Percentiles rank a stretch among this genome's conserved stretches.
phyloP scores from a whole-genome alignment of 2,113 vertebrate species.

The Carassius carassius region DNA sequence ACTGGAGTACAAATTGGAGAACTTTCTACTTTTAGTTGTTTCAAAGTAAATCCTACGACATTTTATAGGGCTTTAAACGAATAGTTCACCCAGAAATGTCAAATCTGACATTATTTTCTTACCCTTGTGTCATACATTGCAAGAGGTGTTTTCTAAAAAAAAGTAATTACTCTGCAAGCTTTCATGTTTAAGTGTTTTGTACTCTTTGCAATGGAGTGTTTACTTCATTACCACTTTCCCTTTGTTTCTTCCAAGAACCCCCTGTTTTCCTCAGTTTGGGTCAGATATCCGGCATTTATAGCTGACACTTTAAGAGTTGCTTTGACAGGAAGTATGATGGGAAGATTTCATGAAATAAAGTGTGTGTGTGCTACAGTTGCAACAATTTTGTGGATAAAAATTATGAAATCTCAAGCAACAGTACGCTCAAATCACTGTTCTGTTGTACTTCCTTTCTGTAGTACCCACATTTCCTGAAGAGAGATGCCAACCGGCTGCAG shows the following conservation, averaged over 20 bases:
- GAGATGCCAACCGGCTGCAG: slow-evolving; percentile 68
- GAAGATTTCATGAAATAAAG: slow-evolving; percentile 9
- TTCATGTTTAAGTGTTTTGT: too few relatives aligned
- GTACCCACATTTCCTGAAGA: slow-evolving; percentile 71
- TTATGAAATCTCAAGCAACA: slow-evolving; percentile 49
- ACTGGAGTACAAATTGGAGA: too few relatives aligned
- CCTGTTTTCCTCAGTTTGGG: neutral
- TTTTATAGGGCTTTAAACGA: too few relatives aligned
- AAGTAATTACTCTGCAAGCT: too few relatives aligned
- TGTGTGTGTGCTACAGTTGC: neutral
- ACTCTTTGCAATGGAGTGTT: neutral
- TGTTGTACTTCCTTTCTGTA: slow-evolving; percentile 32
- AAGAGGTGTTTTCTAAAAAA: too few relatives aligned
- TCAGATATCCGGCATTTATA: neutral
- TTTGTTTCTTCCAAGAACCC: neutral
- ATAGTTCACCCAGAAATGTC: too few relatives aligned
- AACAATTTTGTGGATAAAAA: slow-evolving; percentile 7
- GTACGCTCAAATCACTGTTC: neutral
- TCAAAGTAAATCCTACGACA: too few relatives aligned
- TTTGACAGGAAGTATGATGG: neutral
- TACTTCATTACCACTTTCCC: neutral
- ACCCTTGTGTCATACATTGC: too few relatives aligned
- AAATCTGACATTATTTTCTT: too few relatives aligned
- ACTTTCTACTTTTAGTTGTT: too few relatives aligned
- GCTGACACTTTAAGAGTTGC: neutral